A percentile compares a stretch with the other conserved stretches of the same genome.
phyloP scores from a whole-genome alignment of 1,140 invertebrate species.

The Rhopalosiphum padi region DNA sequence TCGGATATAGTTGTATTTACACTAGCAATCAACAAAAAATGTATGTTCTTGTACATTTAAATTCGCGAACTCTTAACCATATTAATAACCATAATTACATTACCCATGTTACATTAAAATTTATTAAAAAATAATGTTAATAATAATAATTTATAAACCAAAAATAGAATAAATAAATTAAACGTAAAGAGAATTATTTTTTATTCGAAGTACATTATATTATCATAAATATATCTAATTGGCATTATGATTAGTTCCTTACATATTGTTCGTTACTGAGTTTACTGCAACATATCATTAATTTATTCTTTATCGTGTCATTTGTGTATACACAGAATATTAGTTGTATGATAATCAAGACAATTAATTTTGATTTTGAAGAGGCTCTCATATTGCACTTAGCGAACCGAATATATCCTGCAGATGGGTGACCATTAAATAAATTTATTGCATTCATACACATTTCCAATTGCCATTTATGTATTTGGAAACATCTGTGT shows the following conservation, averaged over 20 bases:
- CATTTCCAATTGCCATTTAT: slow-evolving; percentile 31
- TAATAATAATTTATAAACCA: background rate
- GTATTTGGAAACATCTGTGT: slow-evolving; percentile 48
- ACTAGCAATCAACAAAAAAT: background rate
- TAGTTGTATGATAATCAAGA: background rate
- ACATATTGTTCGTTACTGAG: background rate
- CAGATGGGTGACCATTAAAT: slow-evolving; percentile 33
- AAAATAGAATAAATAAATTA: background rate
- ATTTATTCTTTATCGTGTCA: background rate
- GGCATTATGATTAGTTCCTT: background rate
- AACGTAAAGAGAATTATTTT: background rate
- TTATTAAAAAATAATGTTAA: background rate
- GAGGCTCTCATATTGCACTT: background rate
- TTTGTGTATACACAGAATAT: background rate
- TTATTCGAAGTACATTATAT: background rate
- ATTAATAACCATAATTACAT: background rate
- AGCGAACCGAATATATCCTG: background rate
- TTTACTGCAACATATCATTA: background rate
- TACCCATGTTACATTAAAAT: background rate
- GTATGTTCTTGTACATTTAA: background rate
- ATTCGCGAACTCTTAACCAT: background rate
- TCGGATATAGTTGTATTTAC: no score
- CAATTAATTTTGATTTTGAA: background rate
- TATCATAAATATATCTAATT: background rate
- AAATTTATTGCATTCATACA: slow-evolving; percentile 33